These are phyloP conservation scores for Zoroaster sp. DNA, from an alignment of 53 echinoderm and acorn worm genomes.

Conservation along the genomic window DNA sequence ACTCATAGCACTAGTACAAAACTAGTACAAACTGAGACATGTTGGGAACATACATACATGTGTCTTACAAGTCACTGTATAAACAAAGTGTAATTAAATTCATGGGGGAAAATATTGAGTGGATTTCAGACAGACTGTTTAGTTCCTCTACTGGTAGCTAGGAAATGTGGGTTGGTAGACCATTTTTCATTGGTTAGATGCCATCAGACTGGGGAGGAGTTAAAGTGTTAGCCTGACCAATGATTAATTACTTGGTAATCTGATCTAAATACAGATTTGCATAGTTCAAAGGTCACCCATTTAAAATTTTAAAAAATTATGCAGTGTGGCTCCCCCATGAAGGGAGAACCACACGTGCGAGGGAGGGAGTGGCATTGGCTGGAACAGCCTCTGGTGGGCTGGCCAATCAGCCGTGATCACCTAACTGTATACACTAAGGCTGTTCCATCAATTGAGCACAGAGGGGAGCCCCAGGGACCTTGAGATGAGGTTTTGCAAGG, in stretches of 20 bases:
- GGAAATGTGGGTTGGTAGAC: neutral
- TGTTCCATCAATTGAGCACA: conserved; percentile 22
- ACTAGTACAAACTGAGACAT: neutral
- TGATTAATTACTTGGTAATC: conserved; percentile 95
- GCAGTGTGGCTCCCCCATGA: conserved; percentile 45
- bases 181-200: conserved; percentile 28
- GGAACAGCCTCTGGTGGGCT: conserved; percentile 23
- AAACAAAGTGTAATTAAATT: conserved; percentile 37
- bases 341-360: conserved; percentile 64
- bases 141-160: neutral
- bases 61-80: neutral
- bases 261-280: conserved; percentile 91
- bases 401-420: conserved; percentile 26
- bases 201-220: conserved; percentile 64
- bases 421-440: conserved; percentile 10
- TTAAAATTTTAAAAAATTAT: conserved; percentile 97
- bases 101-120: neutral
- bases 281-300: conserved; percentile 99
- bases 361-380: conserved; percentile 6
- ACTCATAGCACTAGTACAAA: neutral
- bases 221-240: conserved; percentile 63
- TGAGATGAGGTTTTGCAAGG: conserved; percentile 3
- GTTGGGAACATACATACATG: neutral
- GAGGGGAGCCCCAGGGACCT: conserved; percentile 36
- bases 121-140: neutral